Percentiles rank a stretch among this genome's conserved stretches.
phyloP scores from a whole-genome alignment of 2,888 invertebrate genomes.

The Allygus modestus region DNA sequence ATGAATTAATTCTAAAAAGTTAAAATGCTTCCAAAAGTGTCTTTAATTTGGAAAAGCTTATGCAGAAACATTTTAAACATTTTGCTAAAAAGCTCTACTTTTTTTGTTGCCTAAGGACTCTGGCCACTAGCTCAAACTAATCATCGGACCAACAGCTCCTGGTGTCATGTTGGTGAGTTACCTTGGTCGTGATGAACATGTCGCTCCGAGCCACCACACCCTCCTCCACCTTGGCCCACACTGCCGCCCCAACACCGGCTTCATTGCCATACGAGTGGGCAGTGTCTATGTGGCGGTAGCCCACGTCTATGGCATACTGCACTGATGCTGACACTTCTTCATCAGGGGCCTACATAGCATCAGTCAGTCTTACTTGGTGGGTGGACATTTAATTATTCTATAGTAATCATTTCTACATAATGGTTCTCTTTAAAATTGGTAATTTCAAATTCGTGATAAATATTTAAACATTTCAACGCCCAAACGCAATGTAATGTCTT shows the following conservation, averaged over 20 bases:
- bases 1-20: too few species aligned
- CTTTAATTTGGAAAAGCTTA: too few species aligned
- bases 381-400: not conserved
- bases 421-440: not conserved
- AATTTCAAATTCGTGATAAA: not conserved
- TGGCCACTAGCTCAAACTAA: too few species aligned
- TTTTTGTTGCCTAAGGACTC: too few species aligned
- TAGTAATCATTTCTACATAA: not conserved
- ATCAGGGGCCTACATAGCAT: constrained; percentile 21
- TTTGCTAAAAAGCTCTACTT: too few species aligned
- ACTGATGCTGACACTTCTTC: constrained; percentile 50
- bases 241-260: constrained; percentile 80
- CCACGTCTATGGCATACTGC: constrained; percentile 49
- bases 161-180: too few species aligned
- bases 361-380: too few species aligned
- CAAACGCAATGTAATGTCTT: too few species aligned
- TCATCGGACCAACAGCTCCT: too few species aligned
- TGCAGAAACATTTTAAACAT: too few species aligned
- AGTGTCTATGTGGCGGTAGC: constrained; percentile 79
- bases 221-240: constrained; percentile 82
- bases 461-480: not conserved
- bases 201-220: constrained; percentile 83
- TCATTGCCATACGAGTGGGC: constrained; percentile 89
- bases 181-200: constrained; percentile 88
- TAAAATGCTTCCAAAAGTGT: too few species aligned